These are phyloP conservation scores for Morpho achilles DNA, from an alignment of 2,888 invertebrate genomes.

Conservation along the genomic window DNA sequence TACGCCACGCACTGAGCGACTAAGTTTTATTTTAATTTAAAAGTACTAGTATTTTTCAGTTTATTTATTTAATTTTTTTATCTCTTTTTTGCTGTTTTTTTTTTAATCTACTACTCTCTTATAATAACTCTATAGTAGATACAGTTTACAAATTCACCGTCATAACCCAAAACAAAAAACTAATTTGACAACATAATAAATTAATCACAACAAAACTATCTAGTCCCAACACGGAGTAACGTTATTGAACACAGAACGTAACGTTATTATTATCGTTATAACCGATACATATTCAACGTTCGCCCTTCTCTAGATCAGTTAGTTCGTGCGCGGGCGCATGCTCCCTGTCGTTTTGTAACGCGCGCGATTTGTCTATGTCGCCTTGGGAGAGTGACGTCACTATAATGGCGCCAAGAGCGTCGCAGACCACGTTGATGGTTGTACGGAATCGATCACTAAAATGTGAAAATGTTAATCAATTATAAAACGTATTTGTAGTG, in stretches of 20 bases:
- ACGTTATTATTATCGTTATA: constrained; percentile 15
- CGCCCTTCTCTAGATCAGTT: constrained; percentile 79
- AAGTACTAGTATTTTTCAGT: too few species aligned
- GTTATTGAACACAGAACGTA: constrained; percentile 46
- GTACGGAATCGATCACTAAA: constrained; percentile 91
- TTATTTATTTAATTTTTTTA: too few species aligned
- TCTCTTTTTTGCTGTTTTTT: too few species aligned
- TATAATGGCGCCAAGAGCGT: constrained; percentile 95
- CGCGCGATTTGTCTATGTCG: constrained; percentile 77
- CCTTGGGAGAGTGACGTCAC: constrained; percentile 90
- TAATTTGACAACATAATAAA: constrained; percentile 20
- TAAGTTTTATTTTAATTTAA: too few species aligned
- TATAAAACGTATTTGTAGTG: too few species aligned
- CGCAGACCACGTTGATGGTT: constrained; percentile 96
- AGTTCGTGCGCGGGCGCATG: constrained; percentile 82
- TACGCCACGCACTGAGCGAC: too few species aligned
- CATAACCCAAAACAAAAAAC: constrained; percentile 15
- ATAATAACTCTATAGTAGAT: background rate
- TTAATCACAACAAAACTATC: constrained; percentile 32
- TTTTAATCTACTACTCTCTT: too few species aligned
- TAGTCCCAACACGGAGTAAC: constrained; percentile 42
- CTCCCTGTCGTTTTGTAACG: constrained; percentile 59
- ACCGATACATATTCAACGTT: constrained; percentile 45
- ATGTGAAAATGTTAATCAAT: background rate
- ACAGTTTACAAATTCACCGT: constrained; percentile 1